Percentiles rank a stretch among this genome's conserved stretches.
Evolutionary conservation across 1,140 invertebrate species (phyloP).

Genomic region (Bombus waltoni): DNA sequence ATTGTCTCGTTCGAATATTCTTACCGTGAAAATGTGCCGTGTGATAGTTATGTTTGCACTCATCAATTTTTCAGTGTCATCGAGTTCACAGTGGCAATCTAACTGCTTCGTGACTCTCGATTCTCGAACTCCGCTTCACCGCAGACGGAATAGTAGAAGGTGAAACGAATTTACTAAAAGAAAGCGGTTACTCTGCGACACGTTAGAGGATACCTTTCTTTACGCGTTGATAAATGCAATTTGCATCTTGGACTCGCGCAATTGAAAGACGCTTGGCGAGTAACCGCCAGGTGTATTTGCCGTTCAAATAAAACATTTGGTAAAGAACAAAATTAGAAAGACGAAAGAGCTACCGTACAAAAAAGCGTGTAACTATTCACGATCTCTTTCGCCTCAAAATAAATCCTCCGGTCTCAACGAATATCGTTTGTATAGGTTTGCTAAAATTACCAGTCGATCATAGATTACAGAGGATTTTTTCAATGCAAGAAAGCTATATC

Average conservation of each 20-base stretch:
- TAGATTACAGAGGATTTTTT: not conserved
- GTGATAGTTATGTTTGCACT: slow-evolving; percentile 39
- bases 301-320: not conserved
- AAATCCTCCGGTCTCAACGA: not conserved
- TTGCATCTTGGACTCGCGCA: slow-evolving; percentile 15
- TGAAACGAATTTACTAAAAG: slow-evolving; percentile 57
- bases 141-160: slow-evolving; percentile 43
- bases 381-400: not conserved
- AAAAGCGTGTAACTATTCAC: not conserved
- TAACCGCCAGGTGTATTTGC: not conserved
- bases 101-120: slow-evolving; percentile 35
- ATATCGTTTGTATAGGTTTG: too few relatives aligned
- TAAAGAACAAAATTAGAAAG: too few relatives aligned
- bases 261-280: not conserved
- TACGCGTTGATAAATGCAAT: slow-evolving; percentile 49
- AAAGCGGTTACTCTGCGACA: slow-evolving; percentile 49
- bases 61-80: slow-evolving; percentile 56
- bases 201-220: slow-evolving; percentile 18
- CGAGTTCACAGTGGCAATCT: not conserved
- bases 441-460: not conserved
- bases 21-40: not conserved
- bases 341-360: not conserved
- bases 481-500: not conserved
- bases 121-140: slow-evolving; percentile 37
- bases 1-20: not conserved